Conservation (phyloP, 37 sponge, comb jelly and placozoan species). For the Sycon ciliatum region DNA sequence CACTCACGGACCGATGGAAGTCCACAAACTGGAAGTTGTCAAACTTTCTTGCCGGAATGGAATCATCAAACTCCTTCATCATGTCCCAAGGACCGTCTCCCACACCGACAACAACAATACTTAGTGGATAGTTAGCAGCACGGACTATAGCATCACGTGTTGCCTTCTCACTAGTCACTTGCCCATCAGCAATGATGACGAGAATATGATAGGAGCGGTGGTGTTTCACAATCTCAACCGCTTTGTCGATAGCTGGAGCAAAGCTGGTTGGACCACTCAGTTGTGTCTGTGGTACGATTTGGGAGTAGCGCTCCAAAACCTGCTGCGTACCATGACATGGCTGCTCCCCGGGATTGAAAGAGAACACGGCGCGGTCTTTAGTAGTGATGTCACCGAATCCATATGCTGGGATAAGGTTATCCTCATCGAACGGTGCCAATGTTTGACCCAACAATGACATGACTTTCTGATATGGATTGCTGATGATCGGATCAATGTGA, state of each 20-base stretch:
- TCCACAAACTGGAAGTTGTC: slow-evolving; percentile 33
- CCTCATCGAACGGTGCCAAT: slow-evolving; percentile 25
- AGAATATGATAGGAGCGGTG: slow-evolving; percentile 20
- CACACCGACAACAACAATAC: slow-evolving; percentile 29
- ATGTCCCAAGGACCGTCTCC: slow-evolving; percentile 33
- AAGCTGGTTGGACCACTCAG: slow-evolving; percentile 30
- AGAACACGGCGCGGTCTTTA: slow-evolving; percentile 14
- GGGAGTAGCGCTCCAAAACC: slow-evolving; percentile 5
- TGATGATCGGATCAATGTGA: slow-evolving; percentile 14
- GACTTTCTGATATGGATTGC: slow-evolving; percentile 30
- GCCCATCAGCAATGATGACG: slow-evolving; percentile 33
- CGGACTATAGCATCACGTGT: slow-evolving; percentile 13
- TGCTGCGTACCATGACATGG: slow-evolving; percentile 1
- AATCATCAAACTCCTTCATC: slow-evolving; percentile 29
- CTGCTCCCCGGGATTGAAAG: slow-evolving; percentile 1
- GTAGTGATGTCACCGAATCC: slow-evolving; percentile 27
- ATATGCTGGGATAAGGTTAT: slow-evolving; percentile 22
- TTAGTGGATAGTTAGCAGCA: slow-evolving; percentile 24
- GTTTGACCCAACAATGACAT: background rate
- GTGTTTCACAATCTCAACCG: slow-evolving; percentile 23
- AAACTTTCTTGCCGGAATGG: slow-evolving; percentile 16
- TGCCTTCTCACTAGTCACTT: slow-evolving; percentile 19
- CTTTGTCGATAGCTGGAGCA: slow-evolving; percentile 26
- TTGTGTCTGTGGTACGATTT: background rate
- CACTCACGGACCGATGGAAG: slow-evolving; percentile 11